phyloP scores from a whole-genome alignment of 2,888 invertebrate genomes.

The Ophonus ardosiacus region DNA sequence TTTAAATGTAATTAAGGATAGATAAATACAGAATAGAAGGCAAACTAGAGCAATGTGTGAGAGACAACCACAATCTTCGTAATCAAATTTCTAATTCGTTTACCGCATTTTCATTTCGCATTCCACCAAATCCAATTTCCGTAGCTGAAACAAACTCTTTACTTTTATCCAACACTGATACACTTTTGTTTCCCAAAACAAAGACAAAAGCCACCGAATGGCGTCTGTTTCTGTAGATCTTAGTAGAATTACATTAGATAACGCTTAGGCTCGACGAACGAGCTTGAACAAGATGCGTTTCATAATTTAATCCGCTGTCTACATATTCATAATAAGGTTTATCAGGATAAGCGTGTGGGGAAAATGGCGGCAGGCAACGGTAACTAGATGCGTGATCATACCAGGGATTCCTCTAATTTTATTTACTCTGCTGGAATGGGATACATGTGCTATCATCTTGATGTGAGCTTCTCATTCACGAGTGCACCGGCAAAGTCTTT shows the following conservation, averaged over 20 bases:
- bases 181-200: constrained; percentile 30
- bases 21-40: not conserved
- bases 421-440: constrained; percentile 53
- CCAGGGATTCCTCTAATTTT: constrained; percentile 51
- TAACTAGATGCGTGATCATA: constrained; percentile 42
- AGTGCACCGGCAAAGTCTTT: constrained; percentile 15
- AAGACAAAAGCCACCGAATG: constrained; percentile 21
- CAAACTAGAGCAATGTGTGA: not conserved
- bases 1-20: constrained; percentile 18
- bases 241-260: constrained; percentile 40
- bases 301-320: constrained; percentile 42
- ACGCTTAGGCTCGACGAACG: constrained; percentile 8
- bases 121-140: constrained; percentile 35
- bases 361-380: not conserved
- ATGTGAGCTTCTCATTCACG: constrained; percentile 44
- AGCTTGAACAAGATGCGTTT: constrained; percentile 5
- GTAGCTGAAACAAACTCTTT: constrained; percentile 28
- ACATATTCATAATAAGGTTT: constrained; percentile 48
- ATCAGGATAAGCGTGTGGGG: constrained; percentile 39
- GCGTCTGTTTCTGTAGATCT: constrained; percentile 33
- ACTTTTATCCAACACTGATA: constrained; percentile 41
- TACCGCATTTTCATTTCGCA: constrained; percentile 40
- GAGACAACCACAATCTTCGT: constrained; percentile 3
- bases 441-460: constrained; percentile 58
- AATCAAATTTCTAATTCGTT: constrained; percentile 44